A percentile compares a stretch with the other conserved stretches of the same genome.
Evolutionary conservation across 2,113 vertebrate genomes (phyloP).

Genomic region (Smithornis capensis): DNA sequence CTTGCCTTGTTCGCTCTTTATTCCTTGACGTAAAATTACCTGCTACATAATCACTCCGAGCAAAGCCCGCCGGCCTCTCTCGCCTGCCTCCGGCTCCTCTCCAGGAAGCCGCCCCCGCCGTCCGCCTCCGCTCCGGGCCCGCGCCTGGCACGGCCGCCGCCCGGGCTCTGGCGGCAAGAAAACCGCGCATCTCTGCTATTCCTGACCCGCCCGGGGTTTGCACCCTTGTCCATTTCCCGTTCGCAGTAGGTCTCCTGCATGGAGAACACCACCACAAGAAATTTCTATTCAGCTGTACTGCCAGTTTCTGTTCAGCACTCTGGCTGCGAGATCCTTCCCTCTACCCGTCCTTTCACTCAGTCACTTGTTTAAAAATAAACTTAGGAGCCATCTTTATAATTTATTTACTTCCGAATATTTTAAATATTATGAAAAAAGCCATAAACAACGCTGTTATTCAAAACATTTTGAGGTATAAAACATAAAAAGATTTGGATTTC

Average conservation of each 20-base stretch:
- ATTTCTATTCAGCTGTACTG: background rate
- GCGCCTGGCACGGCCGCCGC: background rate
- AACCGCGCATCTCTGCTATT: background rate
- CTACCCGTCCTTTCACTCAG: background rate
- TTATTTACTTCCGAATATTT: constrained; percentile 80
- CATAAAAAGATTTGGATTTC: constrained; percentile 71
- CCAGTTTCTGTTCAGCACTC: background rate
- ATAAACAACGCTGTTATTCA: constrained; percentile 75
- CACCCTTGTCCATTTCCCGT: background rate
- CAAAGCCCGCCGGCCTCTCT: background rate
- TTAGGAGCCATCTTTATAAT: constrained; percentile 71
- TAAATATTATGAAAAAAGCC: constrained; percentile 77
- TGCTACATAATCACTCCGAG: constrained; percentile 47
- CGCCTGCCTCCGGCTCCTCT: background rate
- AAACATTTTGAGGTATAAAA: constrained; percentile 77
- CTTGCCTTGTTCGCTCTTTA: constrained; percentile 44
- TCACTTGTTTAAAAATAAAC: constrained; percentile 66
- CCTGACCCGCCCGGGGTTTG: background rate
- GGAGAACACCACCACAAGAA: constrained; percentile 25
- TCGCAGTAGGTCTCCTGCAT: background rate
- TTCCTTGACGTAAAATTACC: constrained; percentile 62
- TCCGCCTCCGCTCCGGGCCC: background rate
- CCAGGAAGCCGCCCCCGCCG: background rate
- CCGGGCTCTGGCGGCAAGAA: background rate
- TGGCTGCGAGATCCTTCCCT: background rate